phyloP scores from a whole-genome alignment of 2,797 vertebrate genomes.

The Botia kubotai region DNA sequence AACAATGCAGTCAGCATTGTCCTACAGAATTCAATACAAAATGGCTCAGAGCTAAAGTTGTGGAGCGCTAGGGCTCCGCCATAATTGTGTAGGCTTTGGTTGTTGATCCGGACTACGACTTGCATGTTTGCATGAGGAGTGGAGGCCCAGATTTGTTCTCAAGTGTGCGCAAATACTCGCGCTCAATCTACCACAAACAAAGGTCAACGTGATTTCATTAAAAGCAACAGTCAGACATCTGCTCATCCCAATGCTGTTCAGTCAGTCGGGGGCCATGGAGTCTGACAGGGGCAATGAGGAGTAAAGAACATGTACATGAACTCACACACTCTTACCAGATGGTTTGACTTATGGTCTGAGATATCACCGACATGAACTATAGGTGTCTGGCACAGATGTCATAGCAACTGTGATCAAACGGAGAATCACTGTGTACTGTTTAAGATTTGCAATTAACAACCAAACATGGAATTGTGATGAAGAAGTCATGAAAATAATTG shows the following conservation, averaged over 20 bases:
- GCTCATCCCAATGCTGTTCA: conserved; percentile 75
- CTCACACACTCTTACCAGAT: conserved; percentile 17
- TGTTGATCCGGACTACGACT: conserved; percentile 10
- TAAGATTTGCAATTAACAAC: not conserved
- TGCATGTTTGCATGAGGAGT: conserved; percentile 27
- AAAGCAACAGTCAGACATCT: conserved; percentile 85
- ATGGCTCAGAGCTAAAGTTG: not conserved
- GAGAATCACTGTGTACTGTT: not conserved
- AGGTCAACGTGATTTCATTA: conserved; percentile 81
- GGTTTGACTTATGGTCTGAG: conserved; percentile 4
- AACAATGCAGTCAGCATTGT: conserved; percentile 27
- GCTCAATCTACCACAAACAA: conserved; percentile 80
- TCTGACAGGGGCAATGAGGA: conserved; percentile 71
- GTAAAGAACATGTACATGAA: conserved; percentile 25
- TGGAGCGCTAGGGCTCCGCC: not conserved
- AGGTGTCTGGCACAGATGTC: conserved; percentile 3
- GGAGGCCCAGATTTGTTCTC: conserved; percentile 14
- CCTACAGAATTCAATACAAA: not conserved
- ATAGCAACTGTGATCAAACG: not conserved
- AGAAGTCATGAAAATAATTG: not conserved
- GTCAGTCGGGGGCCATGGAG: conserved; percentile 67
- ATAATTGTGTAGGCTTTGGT: conserved; percentile 6
- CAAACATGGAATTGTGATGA: not conserved
- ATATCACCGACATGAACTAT: not conserved
- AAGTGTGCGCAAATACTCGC: conserved; percentile 54